phyloP scores from a whole-genome alignment of 2,113 vertebrate genomes.

The Mobula birostris region DNA sequence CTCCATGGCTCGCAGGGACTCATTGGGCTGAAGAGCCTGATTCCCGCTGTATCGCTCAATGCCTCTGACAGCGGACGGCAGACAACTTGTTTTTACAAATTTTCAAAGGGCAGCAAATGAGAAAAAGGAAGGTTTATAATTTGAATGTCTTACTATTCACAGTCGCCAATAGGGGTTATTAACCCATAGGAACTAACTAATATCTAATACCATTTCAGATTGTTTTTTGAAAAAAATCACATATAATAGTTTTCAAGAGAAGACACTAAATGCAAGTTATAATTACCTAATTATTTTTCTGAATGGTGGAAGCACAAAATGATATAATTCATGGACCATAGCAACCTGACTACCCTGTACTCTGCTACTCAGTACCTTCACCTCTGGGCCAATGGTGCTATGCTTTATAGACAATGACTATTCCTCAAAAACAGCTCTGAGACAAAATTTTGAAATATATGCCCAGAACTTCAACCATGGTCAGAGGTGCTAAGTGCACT shows the following conservation, averaged over 20 bases:
- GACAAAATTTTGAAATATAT: not conserved
- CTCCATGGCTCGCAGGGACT: no score
- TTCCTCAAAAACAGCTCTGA: not conserved
- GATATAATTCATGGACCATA: not conserved
- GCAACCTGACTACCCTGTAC: not conserved
- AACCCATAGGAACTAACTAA: no score
- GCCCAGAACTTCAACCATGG: no score
- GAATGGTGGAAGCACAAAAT: not conserved
- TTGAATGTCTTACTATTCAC: not conserved
- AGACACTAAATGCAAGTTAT: not conserved
- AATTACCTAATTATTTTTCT: not conserved
- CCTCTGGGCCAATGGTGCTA: not conserved
- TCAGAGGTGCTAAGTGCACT: no score
- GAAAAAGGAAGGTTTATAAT: not conserved
- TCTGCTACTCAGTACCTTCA: not conserved
- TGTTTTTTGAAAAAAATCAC: not conserved
- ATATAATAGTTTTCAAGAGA: not conserved
- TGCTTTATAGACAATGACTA: not conserved
- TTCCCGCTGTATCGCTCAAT: no score
- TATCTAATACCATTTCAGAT: not conserved
- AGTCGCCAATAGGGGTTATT: not conserved
- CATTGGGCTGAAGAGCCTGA: no score
- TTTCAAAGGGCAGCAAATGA: not conserved
- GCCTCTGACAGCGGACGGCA: not conserved
- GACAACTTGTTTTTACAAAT: not conserved